Percentiles rank a stretch among this genome's conserved stretches.
Evolutionary conservation across 2,113 vertebrate genomes (phyloP).

Genomic region (Parus major): DNA sequence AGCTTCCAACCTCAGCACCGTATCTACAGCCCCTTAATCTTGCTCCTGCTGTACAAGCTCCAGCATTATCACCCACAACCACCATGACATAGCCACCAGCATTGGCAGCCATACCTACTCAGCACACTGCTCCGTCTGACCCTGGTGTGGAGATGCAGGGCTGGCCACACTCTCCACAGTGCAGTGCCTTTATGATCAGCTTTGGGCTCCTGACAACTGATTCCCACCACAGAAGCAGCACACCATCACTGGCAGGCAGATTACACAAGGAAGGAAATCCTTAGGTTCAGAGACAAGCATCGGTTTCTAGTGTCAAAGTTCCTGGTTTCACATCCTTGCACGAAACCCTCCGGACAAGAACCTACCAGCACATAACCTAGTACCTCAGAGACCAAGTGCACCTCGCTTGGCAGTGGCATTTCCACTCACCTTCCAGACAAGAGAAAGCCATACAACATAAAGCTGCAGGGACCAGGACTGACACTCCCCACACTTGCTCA

Average conservation of each 20-base stretch:
- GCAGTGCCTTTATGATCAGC: background rate
- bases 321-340: background rate
- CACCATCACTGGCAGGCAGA: background rate
- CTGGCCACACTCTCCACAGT: background rate
- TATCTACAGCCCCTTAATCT: background rate
- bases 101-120: background rate
- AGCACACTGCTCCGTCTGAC: background rate
- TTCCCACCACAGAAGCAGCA: background rate
- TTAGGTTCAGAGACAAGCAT: background rate
- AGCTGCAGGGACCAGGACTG: background rate
- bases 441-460: rapidly evolving
- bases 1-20: background rate
- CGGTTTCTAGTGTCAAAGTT: background rate
- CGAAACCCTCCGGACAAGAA: background rate
- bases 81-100: background rate
- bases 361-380: background rate
- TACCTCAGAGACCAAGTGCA: background rate
- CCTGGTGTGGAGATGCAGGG: background rate
- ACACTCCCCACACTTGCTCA: background rate
- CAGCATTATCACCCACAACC: background rate
- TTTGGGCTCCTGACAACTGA: background rate
- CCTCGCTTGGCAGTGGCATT: background rate
- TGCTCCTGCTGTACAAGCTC: background rate
- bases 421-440: background rate
- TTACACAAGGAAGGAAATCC: background rate